Percentiles rank a stretch among this genome's conserved stretches.
These are phyloP conservation scores for Rhombomys opimus DNA, from an alignment of 2,113 vertebrate genomes.

Conservation along the genomic window DNA sequence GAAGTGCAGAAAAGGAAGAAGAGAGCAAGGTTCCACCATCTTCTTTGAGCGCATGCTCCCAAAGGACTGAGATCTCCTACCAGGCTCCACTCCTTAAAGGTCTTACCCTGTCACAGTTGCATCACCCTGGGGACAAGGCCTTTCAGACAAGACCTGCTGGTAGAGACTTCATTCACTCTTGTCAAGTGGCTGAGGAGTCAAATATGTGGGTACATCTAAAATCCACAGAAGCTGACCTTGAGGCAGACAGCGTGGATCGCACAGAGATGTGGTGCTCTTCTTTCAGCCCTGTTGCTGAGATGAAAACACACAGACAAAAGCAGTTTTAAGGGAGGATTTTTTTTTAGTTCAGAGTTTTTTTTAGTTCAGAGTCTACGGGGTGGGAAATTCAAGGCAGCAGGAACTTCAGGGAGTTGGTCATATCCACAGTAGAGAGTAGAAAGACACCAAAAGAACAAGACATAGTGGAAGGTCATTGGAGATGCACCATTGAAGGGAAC, in stretches of 20 bases:
- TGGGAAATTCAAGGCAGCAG: not conserved
- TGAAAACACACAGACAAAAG: not conserved
- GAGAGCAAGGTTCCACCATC: not conserved
- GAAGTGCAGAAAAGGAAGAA: not conserved
- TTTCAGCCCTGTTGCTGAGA: not conserved
- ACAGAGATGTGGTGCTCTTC: not conserved
- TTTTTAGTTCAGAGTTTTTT: not conserved
- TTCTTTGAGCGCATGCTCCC: not conserved
- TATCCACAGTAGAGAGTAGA: not conserved
- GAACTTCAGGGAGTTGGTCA: not conserved
- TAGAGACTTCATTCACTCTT: too few species aligned
- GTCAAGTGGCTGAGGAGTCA: not conserved
- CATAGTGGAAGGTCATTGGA: not conserved
- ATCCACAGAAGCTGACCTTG: not conserved
- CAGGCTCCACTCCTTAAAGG: not conserved
- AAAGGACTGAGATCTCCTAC: not conserved
- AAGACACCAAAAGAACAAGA: not conserved
- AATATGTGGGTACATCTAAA: not conserved
- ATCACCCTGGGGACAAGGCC: not conserved
- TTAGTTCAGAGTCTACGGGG: fast-evolving
- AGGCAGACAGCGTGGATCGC: not conserved
- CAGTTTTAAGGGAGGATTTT: not conserved
- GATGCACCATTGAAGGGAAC: not conserved
- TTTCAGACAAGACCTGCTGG: not conserved
- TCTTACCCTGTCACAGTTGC: not conserved